Percentiles rank a stretch among this genome's conserved stretches.
phyloP scores from a whole-genome alignment of 2,797 vertebrate genomes.

The Sylvilagus floridanus region DNA sequence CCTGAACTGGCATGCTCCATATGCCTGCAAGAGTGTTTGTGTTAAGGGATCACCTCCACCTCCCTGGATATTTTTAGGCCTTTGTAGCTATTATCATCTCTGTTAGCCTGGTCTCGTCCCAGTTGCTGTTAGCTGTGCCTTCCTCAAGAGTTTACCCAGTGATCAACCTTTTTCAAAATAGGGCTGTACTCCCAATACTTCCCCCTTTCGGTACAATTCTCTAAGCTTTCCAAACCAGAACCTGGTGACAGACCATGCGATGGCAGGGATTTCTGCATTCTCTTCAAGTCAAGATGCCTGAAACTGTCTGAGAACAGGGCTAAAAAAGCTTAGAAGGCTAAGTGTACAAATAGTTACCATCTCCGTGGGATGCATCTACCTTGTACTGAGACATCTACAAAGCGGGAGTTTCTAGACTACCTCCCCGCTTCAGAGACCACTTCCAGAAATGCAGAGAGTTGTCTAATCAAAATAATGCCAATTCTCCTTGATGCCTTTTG shows the following conservation, averaged over 20 bases:
- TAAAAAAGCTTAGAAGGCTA: background rate
- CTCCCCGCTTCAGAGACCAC: background rate
- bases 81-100: conserved; percentile 19
- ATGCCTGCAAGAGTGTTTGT: background rate
- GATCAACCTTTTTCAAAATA: background rate
- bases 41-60: background rate
- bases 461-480: conserved; percentile 21
- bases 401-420: background rate
- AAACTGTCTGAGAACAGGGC: background rate
- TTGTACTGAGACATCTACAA: background rate
- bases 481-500: background rate
- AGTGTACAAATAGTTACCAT: background rate
- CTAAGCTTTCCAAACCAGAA: background rate
- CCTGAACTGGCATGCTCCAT: background rate
- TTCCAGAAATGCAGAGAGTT: conserved; percentile 11
- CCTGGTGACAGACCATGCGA: background rate
- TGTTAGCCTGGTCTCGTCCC: background rate
- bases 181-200: background rate
- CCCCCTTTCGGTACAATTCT: background rate
- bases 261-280: background rate
- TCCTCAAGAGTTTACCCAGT: background rate
- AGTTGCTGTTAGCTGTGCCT: background rate
- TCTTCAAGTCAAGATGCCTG: background rate
- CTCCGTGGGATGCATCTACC: background rate
- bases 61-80: background rate